These are phyloP conservation scores for Champsocephalus gunnari DNA, from an alignment of 2,797 vertebrate species.

Conservation along the genomic window DNA sequence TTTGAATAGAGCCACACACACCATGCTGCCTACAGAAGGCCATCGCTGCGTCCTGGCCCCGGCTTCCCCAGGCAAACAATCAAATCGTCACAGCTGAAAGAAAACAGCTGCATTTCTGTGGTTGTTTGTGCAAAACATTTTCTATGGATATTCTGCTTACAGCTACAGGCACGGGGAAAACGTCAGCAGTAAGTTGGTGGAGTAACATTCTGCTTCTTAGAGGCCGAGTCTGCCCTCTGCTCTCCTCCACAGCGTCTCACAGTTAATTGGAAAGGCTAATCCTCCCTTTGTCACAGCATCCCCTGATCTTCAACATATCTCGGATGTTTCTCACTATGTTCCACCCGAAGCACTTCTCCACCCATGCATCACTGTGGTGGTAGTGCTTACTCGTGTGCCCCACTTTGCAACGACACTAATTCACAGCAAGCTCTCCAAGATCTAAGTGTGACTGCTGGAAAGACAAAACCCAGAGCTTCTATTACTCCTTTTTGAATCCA, in stretches of 20 bases:
- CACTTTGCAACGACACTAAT: slow-evolving; percentile 46
- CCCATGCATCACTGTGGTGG: slow-evolving; percentile 15
- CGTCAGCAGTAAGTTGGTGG: neutral
- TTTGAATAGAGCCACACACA: slow-evolving; percentile 67
- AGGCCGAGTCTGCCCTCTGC: neutral
- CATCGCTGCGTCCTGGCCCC: slow-evolving; percentile 52
- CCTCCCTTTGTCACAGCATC: slow-evolving; percentile 42
- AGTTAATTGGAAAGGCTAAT: slow-evolving; percentile 36
- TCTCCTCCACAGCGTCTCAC: slow-evolving; percentile 25
- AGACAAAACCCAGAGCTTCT: slow-evolving; percentile 23
- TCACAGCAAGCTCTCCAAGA: slow-evolving; percentile 33
- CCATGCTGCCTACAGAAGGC: slow-evolving; percentile 69
- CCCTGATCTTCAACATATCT: slow-evolving; percentile 30
- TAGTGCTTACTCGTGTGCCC: slow-evolving; percentile 14
- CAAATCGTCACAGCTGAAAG: slow-evolving; percentile 46
- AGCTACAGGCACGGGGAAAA: neutral
- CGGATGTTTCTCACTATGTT: slow-evolving; percentile 25
- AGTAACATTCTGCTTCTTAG: neutral
- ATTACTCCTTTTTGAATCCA: slow-evolving; percentile 8
- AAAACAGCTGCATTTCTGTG: slow-evolving; percentile 28
- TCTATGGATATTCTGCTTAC: neutral
- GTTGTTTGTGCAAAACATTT: slow-evolving; percentile 20
- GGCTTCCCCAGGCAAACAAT: slow-evolving; percentile 59
- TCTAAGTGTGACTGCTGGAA: slow-evolving; percentile 13
- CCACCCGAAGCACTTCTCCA: slow-evolving; percentile 22